These are phyloP conservation scores for Oryzias melastigma DNA, from an alignment of 2,113 vertebrate species.

Conservation along the genomic window DNA sequence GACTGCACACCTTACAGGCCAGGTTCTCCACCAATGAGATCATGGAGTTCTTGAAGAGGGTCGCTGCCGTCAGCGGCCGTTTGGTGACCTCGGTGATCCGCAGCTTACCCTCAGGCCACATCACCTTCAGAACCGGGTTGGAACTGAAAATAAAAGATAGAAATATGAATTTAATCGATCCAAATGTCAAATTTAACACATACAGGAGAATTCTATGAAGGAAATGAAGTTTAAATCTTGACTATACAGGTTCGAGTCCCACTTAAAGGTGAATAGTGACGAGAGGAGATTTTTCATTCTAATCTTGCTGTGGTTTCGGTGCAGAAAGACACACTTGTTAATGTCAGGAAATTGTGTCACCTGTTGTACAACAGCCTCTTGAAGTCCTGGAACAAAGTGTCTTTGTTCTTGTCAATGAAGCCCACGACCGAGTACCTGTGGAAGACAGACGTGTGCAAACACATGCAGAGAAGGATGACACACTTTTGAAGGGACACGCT, in stretches of 20 bases:
- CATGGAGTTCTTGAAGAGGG: conserved; percentile 98
- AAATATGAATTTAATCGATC: too few relatives aligned
- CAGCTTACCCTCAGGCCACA: conserved; percentile 98
- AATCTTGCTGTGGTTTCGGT: not conserved
- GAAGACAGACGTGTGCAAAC: conserved; percentile 8
- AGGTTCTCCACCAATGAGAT: conserved; percentile 95
- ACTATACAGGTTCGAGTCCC: too few relatives aligned
- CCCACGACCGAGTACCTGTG: conserved; percentile 91
- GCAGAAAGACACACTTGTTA: not conserved
- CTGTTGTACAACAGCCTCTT: conserved; percentile 98
- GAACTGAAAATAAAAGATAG: conserved; percentile 71
- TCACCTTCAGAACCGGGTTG: conserved; percentile 90
- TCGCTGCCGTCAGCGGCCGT: conserved; percentile 89
- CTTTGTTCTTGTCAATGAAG: conserved; percentile 99
- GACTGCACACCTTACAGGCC: conserved; percentile 85
- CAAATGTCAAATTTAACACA: not conserved
- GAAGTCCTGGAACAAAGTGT: conserved; percentile 98
- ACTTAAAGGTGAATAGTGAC: too few relatives aligned
- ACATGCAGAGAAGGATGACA: not conserved
- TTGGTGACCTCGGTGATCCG: conserved; percentile 98
- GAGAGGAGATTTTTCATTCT: not conserved
- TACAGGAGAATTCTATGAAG: too few relatives aligned
- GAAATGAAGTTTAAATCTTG: too few relatives aligned
- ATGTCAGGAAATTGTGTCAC: conserved; percentile 64
- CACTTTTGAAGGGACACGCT: conserved; percentile 1